Base-by-base conservation (phyloP, 2,113 vertebrate genomes). In the Bungarus multicinctus region DNA sequence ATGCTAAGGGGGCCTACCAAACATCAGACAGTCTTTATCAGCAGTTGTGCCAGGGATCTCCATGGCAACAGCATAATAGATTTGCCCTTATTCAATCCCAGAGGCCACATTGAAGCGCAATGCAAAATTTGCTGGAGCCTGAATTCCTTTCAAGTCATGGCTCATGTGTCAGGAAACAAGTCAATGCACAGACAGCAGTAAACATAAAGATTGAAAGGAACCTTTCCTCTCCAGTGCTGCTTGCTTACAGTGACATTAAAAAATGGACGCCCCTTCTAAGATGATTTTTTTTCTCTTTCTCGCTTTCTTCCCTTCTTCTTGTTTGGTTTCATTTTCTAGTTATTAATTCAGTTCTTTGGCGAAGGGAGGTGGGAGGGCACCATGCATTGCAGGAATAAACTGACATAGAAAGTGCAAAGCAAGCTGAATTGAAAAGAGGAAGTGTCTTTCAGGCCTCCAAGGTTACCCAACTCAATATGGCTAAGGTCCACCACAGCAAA, bases 1-100 rank as follows among this genome's bases (percentile, higher is more conserved):
- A 97, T 96, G 97, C 97, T 97, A 97, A 88, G 92, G 92, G 96
- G 97, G 95, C 97, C 97, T 96, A 97, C 97, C 97, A 97, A 97
- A 97, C 97, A 97, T 98, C 98, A 98, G 98, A 98, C 94, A 93
- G 97, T 95, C 95, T 97, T 98, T 97, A 98, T 98, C 93, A 98
- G 93, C 93, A 96, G 98, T 98, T 98, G 97, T 99, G 98, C 98
- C 98, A 98, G 96, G 97, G 98, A n/a, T 99, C 97, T 95, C 98
- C 98, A 99, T 99, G 97, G 98, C 98, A 99, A 99, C 99, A 96
- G 97, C 97, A 98, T 98, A 98, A 99, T 98, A 97, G 98, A 98
- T 98, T 98, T 98, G 98, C 98, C 98, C 98, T 99, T 98, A 98
- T 98, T 98, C 98, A 98, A 97, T 99, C 98, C 98, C 97, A 98